phyloP scores from a whole-genome alignment of 2,113 vertebrate genomes.

The Pongo abelii region DNA sequence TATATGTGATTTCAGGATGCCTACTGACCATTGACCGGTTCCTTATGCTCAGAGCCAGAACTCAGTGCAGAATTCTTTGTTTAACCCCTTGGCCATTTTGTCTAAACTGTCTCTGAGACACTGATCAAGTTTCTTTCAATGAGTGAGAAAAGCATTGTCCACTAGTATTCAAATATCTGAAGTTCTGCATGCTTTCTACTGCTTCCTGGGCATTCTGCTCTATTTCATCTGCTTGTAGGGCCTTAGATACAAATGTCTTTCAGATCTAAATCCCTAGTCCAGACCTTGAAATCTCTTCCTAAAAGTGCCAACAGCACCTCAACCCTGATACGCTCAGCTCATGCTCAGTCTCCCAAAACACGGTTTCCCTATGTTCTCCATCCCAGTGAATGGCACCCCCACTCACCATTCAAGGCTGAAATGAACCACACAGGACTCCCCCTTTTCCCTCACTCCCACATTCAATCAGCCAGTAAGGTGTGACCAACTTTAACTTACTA shows the following conservation, averaged over 20 bases:
- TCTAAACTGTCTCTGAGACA: conserved; percentile 1
- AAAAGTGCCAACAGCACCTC: background rate
- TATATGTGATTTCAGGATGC: background rate
- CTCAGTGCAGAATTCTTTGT: background rate
- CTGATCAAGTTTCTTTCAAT: background rate
- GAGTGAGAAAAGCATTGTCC: background rate
- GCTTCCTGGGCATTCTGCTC: background rate
- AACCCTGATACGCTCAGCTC: background rate
- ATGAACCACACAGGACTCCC: background rate
- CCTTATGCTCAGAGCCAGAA: background rate
- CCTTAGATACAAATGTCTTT: background rate
- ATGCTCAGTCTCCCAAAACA: background rate
- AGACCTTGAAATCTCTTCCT: background rate
- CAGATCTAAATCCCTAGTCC: background rate
- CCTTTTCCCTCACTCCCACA: background rate
- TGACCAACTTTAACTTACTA: background rate
- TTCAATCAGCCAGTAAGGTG: background rate
- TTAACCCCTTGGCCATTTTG: background rate
- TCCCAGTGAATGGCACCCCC: background rate
- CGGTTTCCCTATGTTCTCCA: background rate
- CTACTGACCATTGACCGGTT: background rate
- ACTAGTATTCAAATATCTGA: background rate
- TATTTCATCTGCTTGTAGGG: background rate
- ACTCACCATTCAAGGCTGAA: background rate
- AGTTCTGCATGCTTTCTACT: background rate